Percentiles rank a stretch among this genome's conserved stretches.
phyloP scores from a whole-genome alignment of 1,140 invertebrate species.

The Meloidogyne exigua region DNA sequence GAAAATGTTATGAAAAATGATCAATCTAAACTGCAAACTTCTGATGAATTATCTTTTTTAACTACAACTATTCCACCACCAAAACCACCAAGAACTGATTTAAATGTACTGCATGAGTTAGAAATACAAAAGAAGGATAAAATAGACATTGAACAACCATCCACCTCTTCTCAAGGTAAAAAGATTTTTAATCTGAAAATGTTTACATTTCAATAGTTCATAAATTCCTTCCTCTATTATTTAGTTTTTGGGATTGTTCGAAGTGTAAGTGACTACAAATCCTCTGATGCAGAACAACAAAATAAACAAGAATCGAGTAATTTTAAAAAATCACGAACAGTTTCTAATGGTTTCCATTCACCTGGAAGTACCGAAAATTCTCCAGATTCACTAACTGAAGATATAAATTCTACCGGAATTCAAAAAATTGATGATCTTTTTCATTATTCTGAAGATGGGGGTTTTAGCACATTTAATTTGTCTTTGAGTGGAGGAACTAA shows the following conservation, averaged over 20 bases:
- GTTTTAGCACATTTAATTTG: slow-evolving; percentile 30
- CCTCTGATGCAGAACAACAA: slow-evolving; percentile 39
- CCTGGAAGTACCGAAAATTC: neutral
- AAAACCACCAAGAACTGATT: slow-evolving; percentile 56
- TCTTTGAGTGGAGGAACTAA: slow-evolving; percentile 11
- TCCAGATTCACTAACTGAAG: slow-evolving; percentile 13
- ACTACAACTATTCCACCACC: slow-evolving; percentile 46
- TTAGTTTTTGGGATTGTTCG: slow-evolving; percentile 47
- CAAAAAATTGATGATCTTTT: slow-evolving; percentile 42
- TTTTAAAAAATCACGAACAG: slow-evolving; percentile 49
- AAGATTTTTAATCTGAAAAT: too few species aligned
- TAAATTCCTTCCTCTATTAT: too few species aligned
- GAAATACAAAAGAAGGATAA: slow-evolving; percentile 28
- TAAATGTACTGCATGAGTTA: slow-evolving; percentile 43
- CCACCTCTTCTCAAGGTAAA: slow-evolving; percentile 10
- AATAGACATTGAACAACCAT: neutral
- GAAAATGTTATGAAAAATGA: neutral
- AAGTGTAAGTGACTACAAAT: slow-evolving; percentile 61
- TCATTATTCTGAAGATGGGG: slow-evolving; percentile 28
- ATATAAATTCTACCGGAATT: slow-evolving; percentile 21
- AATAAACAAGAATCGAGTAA: slow-evolving; percentile 29
- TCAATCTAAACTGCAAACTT: too few species aligned
- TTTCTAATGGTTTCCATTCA: neutral
- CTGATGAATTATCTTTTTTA: neutral
- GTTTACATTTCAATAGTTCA: too few species aligned